Base-by-base conservation (phyloP, 1,140 invertebrate genomes). In the Dolichoris vasculosae region DNA sequence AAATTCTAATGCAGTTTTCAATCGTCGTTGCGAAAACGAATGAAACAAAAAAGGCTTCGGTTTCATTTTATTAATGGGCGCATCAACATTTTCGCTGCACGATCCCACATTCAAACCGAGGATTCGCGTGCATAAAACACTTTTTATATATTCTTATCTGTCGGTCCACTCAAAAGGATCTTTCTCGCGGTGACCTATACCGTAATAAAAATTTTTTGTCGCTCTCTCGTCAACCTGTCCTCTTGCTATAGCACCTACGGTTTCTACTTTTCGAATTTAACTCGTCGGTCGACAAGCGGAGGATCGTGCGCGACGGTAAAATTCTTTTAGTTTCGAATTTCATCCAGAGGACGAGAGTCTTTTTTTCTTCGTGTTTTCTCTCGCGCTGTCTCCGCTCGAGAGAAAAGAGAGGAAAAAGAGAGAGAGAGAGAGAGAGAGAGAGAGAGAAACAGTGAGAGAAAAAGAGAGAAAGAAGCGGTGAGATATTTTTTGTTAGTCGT, bases 321-420 rank as follows among this genome's bases (percentile, higher is more conserved):
- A 86, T 82, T 86, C 84, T 82, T 86, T 86, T 69, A 82, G 84
- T 82, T 78, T 86, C 84, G 55, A 64, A 82, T 86, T 86, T 86
- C 84, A 86, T 82, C 55, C 73, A 69, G 77, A 64, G 48, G 77
- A 80, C 55, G 76, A 69, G 51, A 43, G 63, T 4, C 63, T 40
- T 43, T 17, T n/a, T 76, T 76, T 76, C 11, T 76, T 76, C 4
- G n/a, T 48, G 0, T 46, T 73, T 48, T 71, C 69, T 55, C 67
- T 73, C 35, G 35, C 67, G 1, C 20, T 73, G 17, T 79, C 67
- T 59, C 46, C 35, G 6, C 2, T 38, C 9, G 1, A 67, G 43
- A 35, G 46, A 76, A 35, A 30, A n/a, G 26, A 20, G 8, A 23
- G 3, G 13, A 13, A 20, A 15, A 20, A 38, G 35, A 38, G 13